Evolutionary conservation across 2,113 vertebrate species (phyloP), one percentile per base, ranked within the genome.

Genomic region (Felis chaus): DNA sequence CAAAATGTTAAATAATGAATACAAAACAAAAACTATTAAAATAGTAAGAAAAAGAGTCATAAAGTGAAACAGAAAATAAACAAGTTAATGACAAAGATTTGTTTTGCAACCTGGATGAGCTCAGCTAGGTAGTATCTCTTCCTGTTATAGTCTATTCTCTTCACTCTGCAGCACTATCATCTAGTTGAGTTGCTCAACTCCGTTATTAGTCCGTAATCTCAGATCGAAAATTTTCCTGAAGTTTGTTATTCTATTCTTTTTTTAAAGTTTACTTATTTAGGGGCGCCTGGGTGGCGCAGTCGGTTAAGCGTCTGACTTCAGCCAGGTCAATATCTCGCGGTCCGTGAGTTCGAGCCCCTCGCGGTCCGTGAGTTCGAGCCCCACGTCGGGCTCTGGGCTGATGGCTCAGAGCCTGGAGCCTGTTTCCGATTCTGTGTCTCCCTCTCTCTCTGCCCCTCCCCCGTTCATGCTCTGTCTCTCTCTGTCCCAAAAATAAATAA

Each of bases 1-100:
- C 88, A 71, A 87, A 96, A 41, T 87, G 65, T 29, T 85, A 78
- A 95, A 66, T 83, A 61, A 90, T 71, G 33, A 23, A 36, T 68
- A 79, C 39, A 92, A 97, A 93, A 84, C 19, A 80, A 41, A 63
- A 73, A 71, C 13, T 68, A 66, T 66, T 79, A 41, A 95, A 96
- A n/a, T 63, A 63, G 5, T 33, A 74, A 61, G 74, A 63, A 94
- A 88, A 79, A 53, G 33, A 76, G 53, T 94, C 83, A 80, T n/a
- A 71, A 90, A n/a, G 3, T 41, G n/a, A 14, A 89, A 66, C 23
- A 73, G 2, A 78, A 74, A 74, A 55, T 86, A 39, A 76, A 94
- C 31, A 86, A 55, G 76, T 85, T 33, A 92, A 95, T 36, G 41
- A 57, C 27, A 83, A 92, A 88, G 45, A 45, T 81, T 66, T 94